Conservation (phyloP, 2,888 invertebrate species). For the Catocala nupta region DNA sequence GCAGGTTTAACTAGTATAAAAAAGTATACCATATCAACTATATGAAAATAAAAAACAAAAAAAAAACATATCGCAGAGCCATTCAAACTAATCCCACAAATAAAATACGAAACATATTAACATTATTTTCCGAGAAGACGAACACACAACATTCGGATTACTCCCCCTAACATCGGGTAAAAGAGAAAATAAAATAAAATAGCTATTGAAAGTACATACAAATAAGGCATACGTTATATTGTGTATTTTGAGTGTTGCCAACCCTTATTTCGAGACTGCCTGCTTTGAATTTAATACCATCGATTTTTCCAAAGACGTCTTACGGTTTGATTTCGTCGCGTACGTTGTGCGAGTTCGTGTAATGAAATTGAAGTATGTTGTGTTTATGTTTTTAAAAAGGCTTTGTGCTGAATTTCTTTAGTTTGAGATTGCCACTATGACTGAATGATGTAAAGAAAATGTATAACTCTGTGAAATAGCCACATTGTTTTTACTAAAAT, state of each 20-base stretch:
- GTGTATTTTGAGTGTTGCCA: conserved; percentile 55
- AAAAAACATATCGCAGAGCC: conserved; percentile 13
- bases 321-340: conserved; percentile 52
- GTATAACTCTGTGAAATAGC: too few relatives aligned
- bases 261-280: conserved; percentile 66
- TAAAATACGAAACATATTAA: conserved; percentile 37
- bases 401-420: conserved; percentile 1
- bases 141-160: conserved; percentile 52
- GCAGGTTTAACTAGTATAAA: too few relatives aligned
- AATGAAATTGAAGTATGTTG: conserved; percentile 46
- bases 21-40: neutral
- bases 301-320: conserved; percentile 58
- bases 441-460: too few relatives aligned
- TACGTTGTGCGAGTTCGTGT: conserved; percentile 31
- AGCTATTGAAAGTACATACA: conserved; percentile 61
- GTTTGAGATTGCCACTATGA: conserved; percentile 1
- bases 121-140: conserved; percentile 45
- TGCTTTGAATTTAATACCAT: conserved; percentile 67
- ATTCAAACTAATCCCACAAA: conserved; percentile 35
- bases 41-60: neutral
- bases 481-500: too few relatives aligned
- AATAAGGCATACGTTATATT: conserved; percentile 66
- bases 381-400: conserved; percentile 1
- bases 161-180: conserved; percentile 43
- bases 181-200: conserved; percentile 55